phyloP scores from a whole-genome alignment of 1,140 invertebrate genomes.

The Acromyrmex echinatior region DNA sequence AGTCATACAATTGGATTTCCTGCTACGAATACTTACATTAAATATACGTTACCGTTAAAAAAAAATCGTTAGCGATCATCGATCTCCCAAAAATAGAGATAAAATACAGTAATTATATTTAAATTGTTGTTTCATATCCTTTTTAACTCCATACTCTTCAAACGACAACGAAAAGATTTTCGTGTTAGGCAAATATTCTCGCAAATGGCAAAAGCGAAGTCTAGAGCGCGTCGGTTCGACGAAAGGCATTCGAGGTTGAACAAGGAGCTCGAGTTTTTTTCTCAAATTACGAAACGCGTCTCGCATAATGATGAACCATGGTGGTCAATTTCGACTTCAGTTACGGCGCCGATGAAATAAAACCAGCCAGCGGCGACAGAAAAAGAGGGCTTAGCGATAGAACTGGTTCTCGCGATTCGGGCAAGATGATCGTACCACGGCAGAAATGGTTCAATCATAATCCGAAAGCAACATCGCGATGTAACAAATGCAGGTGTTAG shows the following conservation, averaged over 20 bases:
- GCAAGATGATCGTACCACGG: neutral
- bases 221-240: neutral
- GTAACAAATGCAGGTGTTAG: constrained; percentile 37
- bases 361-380: neutral
- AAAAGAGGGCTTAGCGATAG: neutral
- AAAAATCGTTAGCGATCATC: neutral
- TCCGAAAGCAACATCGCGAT: neutral
- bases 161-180: neutral
- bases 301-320: constrained; percentile 41
- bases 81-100: neutral
- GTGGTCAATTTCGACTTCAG: constrained; percentile 20
- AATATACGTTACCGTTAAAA: constrained; percentile 23
- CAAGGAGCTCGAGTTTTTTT: constrained; percentile 23
- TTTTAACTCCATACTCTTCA: neutral
- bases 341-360: neutral
- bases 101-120: neutral
- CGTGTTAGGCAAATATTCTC: constrained; percentile 8
- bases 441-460: constrained; percentile 45
- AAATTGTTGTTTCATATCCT: neutral
- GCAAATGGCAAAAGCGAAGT: neutral
- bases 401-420: constrained; percentile 60
- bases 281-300: constrained; percentile 54
- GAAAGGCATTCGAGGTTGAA: constrained; percentile 43
- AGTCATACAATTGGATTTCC: constrained; percentile 9
- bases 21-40: constrained; percentile 12